These are phyloP conservation scores for Alouatta palliata DNA, from an alignment of 2,113 vertebrate genomes.

Conservation along the genomic window DNA sequence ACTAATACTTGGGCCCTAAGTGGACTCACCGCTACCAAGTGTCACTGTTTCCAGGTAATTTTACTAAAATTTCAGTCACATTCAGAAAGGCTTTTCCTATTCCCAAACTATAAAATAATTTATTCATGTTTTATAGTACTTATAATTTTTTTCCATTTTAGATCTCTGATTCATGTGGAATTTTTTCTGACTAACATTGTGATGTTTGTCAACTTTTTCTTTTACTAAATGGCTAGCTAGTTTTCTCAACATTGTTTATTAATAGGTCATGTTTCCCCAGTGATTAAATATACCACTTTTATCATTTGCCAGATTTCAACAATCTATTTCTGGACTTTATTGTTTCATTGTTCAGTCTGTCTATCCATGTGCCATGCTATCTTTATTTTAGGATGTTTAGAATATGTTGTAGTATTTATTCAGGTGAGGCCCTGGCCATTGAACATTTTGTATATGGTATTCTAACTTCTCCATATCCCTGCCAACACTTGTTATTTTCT, in stretches of 20 bases:
- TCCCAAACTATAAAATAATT: not conserved
- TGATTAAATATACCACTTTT: not conserved
- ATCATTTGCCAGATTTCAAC: not conserved
- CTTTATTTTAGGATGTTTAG: not conserved
- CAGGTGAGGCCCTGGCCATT: fast-evolving
- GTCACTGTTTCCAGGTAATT: not conserved
- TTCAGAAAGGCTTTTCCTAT: not conserved
- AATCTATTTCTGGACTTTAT: not conserved
- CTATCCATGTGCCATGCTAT: not conserved
- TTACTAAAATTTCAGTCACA: not conserved
- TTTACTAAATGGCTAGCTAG: not conserved
- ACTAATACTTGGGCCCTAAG: not conserved
- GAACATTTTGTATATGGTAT: not conserved
- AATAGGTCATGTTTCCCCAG: not conserved
- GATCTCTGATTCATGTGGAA: not conserved
- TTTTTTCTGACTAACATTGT: not conserved
- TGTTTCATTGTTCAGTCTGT: not conserved
- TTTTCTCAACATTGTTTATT: not conserved
- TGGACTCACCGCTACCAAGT: not conserved
- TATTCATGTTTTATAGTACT: not conserved
- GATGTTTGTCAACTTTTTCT: not conserved
- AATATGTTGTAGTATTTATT: not conserved
- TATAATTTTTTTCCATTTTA: not conserved
- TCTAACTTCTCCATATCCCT: not conserved
- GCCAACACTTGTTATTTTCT: not conserved